These are phyloP conservation scores for Prionailurus bengalensis DNA, from an alignment of 2,113 vertebrate genomes.

Conservation along the genomic window DNA sequence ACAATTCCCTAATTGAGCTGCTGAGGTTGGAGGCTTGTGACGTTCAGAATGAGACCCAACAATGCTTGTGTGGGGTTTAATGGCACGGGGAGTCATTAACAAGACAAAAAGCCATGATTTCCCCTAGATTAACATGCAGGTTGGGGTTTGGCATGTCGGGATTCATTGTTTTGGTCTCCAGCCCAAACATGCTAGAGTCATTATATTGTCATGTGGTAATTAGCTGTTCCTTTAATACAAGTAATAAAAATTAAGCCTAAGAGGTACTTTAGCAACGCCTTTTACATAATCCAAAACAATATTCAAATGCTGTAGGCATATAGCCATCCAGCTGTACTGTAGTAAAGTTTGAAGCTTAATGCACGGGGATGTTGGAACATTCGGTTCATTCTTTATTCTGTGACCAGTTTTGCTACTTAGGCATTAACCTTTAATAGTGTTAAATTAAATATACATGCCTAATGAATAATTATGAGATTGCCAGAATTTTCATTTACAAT, in stretches of 20 bases:
- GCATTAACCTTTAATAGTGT: constrained; percentile 89
- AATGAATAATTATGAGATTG: constrained; percentile 88
- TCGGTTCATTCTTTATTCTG: constrained; percentile 84
- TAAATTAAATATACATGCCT: constrained; percentile 89
- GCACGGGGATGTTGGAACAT: constrained; percentile 82
- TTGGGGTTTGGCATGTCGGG: constrained; percentile 71
- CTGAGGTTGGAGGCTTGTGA: neutral
- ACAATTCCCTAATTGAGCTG: constrained; percentile 64
- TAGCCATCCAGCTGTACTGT: constrained; percentile 82
- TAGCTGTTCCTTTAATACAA: constrained; percentile 84
- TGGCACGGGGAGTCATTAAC: constrained; percentile 79
- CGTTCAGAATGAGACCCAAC: constrained; percentile 63
- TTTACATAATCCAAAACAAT: constrained; percentile 85
- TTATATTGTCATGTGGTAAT: constrained; percentile 81
- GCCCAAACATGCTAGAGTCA: constrained; percentile 75
- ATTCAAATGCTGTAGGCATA: constrained; percentile 81
- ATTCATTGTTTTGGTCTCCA: constrained; percentile 73
- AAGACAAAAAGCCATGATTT: constrained; percentile 71
- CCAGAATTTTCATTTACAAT: constrained; percentile 85
- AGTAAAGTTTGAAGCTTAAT: constrained; percentile 83
- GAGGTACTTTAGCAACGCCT: constrained; percentile 82
- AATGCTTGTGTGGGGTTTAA: constrained; percentile 73
- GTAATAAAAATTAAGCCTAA: constrained; percentile 85
- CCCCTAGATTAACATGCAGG: constrained; percentile 68
- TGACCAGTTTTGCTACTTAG: constrained; percentile 86